phyloP scores from a whole-genome alignment of 2,113 vertebrate species.

The Amblyopsis rosae region DNA sequence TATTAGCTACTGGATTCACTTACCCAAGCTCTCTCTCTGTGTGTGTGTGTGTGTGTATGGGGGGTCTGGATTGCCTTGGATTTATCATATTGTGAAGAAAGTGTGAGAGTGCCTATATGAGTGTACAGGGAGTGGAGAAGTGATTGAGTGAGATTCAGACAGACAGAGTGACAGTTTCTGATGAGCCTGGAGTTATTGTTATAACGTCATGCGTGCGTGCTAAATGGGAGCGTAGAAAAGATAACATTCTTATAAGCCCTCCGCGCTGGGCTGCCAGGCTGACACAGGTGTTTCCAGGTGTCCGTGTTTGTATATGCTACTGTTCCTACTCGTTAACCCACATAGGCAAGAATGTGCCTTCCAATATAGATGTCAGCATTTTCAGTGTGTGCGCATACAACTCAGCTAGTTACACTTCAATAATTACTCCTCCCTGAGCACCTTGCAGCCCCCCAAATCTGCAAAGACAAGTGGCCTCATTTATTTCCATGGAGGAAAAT shows the following conservation, averaged over 20 bases:
- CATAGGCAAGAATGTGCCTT: constrained; percentile 7
- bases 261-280: background rate
- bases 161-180: constrained; percentile 47
- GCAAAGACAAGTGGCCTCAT: constrained; percentile 85
- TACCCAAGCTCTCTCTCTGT: constrained; percentile 56
- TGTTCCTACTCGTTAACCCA: constrained; percentile 14
- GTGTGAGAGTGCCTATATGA: constrained; percentile 16
- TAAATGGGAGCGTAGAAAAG: constrained; percentile 37
- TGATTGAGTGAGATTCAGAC: constrained; percentile 14
- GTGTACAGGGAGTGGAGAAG: constrained; percentile 10
- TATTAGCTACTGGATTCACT: constrained; percentile 77
- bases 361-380: constrained; percentile 40
- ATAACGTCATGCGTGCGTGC: constrained; percentile 30
- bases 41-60: constrained; percentile 14
- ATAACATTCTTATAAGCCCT: constrained; percentile 39
- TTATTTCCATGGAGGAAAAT: constrained; percentile 85
- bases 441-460: constrained; percentile 71
- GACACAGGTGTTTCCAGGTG: constrained; percentile 35
- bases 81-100: constrained; percentile 38
- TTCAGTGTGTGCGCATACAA: constrained; percentile 7
- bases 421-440: constrained; percentile 60
- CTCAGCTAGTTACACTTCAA: constrained; percentile 64
- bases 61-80: constrained; percentile 54
- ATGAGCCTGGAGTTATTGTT: constrained; percentile 49
- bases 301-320: constrained; percentile 4